Evolutionary conservation across 2,113 vertebrate genomes (phyloP), one percentile per base, ranked within the genome.

Genomic region (Dicerorhinus sumatrensis): DNA sequence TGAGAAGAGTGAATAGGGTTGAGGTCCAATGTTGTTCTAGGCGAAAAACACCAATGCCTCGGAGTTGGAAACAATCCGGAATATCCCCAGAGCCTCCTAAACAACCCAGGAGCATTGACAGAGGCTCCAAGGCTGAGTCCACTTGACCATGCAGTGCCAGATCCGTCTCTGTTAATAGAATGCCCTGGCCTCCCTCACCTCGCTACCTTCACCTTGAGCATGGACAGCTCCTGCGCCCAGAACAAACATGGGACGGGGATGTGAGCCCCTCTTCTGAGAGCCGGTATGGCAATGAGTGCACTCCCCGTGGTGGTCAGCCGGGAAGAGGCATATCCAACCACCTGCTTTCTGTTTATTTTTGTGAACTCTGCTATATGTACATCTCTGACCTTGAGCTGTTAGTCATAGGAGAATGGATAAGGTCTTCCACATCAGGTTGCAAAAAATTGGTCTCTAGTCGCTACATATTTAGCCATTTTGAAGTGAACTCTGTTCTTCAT

Each of bases 241-340:
- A 73, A 5, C 7, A 8, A 13, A 83, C 0, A 29, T 5, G 2
- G 2, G 6, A 54, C 70, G 51, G 6, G 3, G 3, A 18, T 1
- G 4, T 36, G 25, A 7, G 0, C 3, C 54, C 33, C 51, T 27
- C 54, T 62, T 16, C 79, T 13, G 17, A 42, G 58, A 27, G 12
- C 0, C 17, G 8, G 42, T 6, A 3, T 0, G 39, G 17, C 18
- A 8, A 33, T 25, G 18, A 4, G 1, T 16, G 20, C 56, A 46
- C 17, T 21, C 48, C 48, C 60, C 5, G 5, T 8, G 1, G 11
- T 39, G 23, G 60, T 36, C 51, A 31, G 16, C 16, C 51, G 11
- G 42, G 8, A 91, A 16, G 65, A 93, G 67, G n/a, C 39, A 14
- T 5, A 39, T 2, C 20, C 65, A 58, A 54, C 62, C 31, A 5